A percentile compares a stretch with the other conserved stretches of the same genome.
phyloP scores from a whole-genome alignment of 1,140 invertebrate species.

The Lepidostoma basale region DNA sequence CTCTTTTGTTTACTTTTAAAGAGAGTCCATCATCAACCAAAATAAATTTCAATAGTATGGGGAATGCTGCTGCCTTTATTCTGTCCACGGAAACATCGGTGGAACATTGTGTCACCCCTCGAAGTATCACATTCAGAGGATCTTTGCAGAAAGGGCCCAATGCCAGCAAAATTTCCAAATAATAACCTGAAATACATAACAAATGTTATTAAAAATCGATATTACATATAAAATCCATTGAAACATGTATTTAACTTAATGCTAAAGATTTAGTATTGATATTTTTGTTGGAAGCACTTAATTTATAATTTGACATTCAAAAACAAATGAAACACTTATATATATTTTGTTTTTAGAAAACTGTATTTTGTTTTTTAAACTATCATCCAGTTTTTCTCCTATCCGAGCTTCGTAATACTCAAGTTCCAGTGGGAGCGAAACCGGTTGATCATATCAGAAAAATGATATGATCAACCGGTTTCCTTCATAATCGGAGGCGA shows the following conservation, averaged over 20 bases:
- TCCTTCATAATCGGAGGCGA: too few species aligned
- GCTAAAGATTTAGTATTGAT: too few species aligned
- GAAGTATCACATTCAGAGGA: slow-evolving; percentile 79
- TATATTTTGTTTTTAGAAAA: too few species aligned
- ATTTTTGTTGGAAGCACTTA: too few species aligned
- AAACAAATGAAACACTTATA: too few species aligned
- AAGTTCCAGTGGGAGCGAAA: too few species aligned
- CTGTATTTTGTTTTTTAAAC: too few species aligned
- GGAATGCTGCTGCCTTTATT: slow-evolving; percentile 79
- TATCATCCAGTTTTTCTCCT: too few species aligned
- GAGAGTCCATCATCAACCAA: slow-evolving; percentile 87
- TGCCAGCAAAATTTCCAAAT: slow-evolving; percentile 86
- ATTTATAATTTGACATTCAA: too few species aligned
- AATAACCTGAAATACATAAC: slow-evolving; percentile 71
- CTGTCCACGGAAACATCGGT: slow-evolving; percentile 85
- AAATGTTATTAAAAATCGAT: not conserved
- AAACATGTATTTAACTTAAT: not conserved
- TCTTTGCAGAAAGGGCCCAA: slow-evolving; percentile 95
- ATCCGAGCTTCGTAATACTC: too few species aligned
- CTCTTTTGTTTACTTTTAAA: slow-evolving; percentile 85
- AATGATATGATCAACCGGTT: too few species aligned
- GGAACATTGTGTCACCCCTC: slow-evolving; percentile 88
- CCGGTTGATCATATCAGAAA: too few species aligned
- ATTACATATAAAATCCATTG: slow-evolving; percentile 20
- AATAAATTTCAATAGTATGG: slow-evolving; percentile 84